Evolutionary conservation across 2,888 invertebrate species (phyloP), one percentile per base, ranked within the genome.

Genomic region (Exocentrus adspersus): DNA sequence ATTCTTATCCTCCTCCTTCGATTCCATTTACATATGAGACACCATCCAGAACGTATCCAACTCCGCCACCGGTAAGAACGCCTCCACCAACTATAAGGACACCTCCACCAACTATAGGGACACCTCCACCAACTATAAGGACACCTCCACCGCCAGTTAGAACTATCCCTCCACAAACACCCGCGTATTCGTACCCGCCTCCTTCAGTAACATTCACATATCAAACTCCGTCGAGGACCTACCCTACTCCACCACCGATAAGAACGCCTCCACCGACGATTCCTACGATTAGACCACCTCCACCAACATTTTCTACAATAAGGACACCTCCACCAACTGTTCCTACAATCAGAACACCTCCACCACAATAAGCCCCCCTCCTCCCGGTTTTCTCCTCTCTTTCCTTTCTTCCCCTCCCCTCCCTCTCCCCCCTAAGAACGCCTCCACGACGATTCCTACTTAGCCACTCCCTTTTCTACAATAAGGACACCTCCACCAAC

Each of bases 1-100:
- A 51, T 19, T 19, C 48, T 4, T 50, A 50, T 50, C 3, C 48
- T 14, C 24, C 51, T 1, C 51, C 51, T 19, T 1, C 28, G 7
- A n/a, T 50, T 28, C 16, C 51, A 30, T 51, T 51, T 32, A 51
- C 51, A 1, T 51, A 51, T 51, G 19, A 17, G 10, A 30, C 50
- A 3, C 16, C 45, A 0, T n/a, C n/a, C 10, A 45, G n/a, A 20
- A 45, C 45, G n/a, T 20, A 20, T 42, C 53, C 53, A 1, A 21
- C 50, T n/a, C 17, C 45, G 4, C 50, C 50, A 14, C 6, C 50
- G 10, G 28, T 14, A 28, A 14, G 21, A 14, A 50, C 21, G 28
- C 24, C 50, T 2, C 30, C 30, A 5, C 50, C 53, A 17, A 19
- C 52, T 12, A 41, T 12, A 28, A 21, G 21, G 7, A n/a, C 10